phyloP scores from a whole-genome alignment of 2,113 vertebrate genomes.

The Brachyhypopomus gauderio region DNA sequence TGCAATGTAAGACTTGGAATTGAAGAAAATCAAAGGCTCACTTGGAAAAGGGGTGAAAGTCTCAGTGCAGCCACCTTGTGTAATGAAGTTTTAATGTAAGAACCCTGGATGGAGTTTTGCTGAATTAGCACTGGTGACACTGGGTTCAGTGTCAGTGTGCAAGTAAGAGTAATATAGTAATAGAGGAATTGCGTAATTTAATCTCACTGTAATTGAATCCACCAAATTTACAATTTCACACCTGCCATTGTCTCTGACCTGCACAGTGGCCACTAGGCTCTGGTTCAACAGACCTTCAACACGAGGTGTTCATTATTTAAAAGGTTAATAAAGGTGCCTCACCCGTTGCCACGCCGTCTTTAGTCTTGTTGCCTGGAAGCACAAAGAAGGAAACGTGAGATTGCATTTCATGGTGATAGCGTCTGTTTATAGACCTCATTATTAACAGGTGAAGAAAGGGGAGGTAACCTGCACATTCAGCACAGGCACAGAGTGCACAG shows the following conservation, averaged over 20 bases:
- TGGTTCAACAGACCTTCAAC: constrained; percentile 23
- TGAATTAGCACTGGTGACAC: not conserved
- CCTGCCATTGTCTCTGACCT: constrained; percentile 22
- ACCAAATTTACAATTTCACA: constrained; percentile 2
- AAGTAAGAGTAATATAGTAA: not conserved
- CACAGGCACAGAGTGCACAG: not conserved
- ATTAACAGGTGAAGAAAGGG: not conserved
- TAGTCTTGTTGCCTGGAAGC: constrained; percentile 88
- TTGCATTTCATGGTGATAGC: not conserved
- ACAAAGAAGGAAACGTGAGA: constrained; percentile 46
- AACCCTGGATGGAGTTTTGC: not conserved
- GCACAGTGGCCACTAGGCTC: constrained; percentile 15
- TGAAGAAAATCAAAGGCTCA: not conserved
- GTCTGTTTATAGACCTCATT: not conserved
- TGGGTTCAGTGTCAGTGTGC: not conserved
- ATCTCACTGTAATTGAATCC: not conserved
- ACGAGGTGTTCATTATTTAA: constrained; percentile 47
- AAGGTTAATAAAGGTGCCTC: constrained; percentile 59
- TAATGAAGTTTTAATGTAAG: not conserved
- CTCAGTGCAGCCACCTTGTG: not conserved
- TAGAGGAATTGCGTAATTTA: not conserved
- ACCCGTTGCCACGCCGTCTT: constrained; percentile 94
- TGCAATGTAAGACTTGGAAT: not conserved
- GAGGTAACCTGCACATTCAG: not conserved
- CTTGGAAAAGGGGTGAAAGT: not conserved